These are phyloP conservation scores for Dicyrtomina minuta DNA, from an alignment of 2,888 invertebrate genomes.

Conservation along the genomic window DNA sequence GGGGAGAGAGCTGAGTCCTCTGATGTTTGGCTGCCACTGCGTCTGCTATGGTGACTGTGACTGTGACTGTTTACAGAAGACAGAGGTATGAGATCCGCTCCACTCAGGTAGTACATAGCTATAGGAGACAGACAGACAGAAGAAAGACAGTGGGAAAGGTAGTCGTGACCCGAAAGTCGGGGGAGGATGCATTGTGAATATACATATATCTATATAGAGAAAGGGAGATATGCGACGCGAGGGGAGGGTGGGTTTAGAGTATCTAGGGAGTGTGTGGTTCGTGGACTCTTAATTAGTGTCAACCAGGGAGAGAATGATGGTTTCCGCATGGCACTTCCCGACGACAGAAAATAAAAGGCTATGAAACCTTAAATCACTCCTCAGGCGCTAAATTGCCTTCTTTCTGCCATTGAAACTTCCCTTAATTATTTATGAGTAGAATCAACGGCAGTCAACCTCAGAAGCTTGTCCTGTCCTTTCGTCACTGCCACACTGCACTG, in stretches of 20 bases:
- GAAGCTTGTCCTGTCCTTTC: slow-evolving; percentile 18
- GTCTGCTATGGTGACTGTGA: too few relatives aligned
- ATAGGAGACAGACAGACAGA: slow-evolving; percentile 6
- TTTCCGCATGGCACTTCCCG: slow-evolving; percentile 39
- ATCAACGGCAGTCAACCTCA: slow-evolving; percentile 29
- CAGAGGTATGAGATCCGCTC: too few relatives aligned
- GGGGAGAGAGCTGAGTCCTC: too few relatives aligned
- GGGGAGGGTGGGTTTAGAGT: slow-evolving; percentile 8
- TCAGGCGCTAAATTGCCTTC: slow-evolving; percentile 42
- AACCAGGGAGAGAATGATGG: slow-evolving; percentile 42
- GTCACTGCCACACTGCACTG: slow-evolving; percentile 3
- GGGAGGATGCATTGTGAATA: slow-evolving; percentile 40
- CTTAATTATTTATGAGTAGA: slow-evolving; percentile 38
- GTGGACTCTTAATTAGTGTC: slow-evolving; percentile 46
- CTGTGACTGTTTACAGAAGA: too few relatives aligned
- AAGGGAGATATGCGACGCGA: not conserved
- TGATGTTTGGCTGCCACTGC: too few relatives aligned
- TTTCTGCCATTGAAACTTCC: slow-evolving; percentile 40
- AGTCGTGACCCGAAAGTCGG: slow-evolving; percentile 23
- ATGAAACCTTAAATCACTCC: slow-evolving; percentile 48
- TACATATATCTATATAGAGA: not conserved
- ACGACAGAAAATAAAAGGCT: slow-evolving; percentile 46
- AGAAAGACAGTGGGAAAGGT: not conserved
- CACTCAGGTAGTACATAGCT: not conserved
- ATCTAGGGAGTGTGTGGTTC: slow-evolving; percentile 22